A percentile compares a stretch with the other conserved stretches of the same genome.
Evolutionary conservation across 1,140 invertebrate genomes (phyloP).

Genomic region (Drosophila rhopaloa): DNA sequence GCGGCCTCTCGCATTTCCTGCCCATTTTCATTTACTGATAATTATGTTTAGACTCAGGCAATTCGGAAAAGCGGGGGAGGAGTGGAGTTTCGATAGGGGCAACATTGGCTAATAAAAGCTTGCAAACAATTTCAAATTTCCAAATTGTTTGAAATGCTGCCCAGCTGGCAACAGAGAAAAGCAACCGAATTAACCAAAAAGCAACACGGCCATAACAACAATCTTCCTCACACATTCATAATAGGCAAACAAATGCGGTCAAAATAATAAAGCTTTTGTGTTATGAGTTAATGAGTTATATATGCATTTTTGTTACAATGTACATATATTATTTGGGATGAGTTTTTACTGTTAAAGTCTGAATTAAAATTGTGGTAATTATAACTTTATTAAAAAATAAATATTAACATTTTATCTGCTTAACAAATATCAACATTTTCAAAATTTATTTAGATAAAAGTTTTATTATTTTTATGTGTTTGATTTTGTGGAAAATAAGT

Average conservation of each 20-base stretch:
- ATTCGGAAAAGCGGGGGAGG: background rate
- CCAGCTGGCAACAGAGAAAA: constrained; percentile 43
- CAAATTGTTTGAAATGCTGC: constrained; percentile 66
- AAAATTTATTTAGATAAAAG: background rate
- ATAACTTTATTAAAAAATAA: no score
- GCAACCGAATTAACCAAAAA: constrained; percentile 25
- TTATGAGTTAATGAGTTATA: no score
- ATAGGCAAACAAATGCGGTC: constrained; percentile 8
- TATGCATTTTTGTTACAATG: no score
- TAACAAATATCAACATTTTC: background rate
- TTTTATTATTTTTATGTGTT: no score
- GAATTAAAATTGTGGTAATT: no score
- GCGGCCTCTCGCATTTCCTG: constrained; percentile 50
- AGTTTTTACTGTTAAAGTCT: no score
- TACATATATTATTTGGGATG: no score
- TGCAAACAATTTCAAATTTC: constrained; percentile 62
- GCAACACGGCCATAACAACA: constrained; percentile 25
- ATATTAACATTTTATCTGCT: no score
- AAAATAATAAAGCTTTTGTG: background rate
- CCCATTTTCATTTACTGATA: constrained; percentile 68
- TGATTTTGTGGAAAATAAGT: background rate
- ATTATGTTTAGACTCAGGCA: constrained; percentile 56
- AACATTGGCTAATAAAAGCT: constrained; percentile 72
- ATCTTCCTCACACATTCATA: background rate
- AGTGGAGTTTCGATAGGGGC: constrained; percentile 8